phyloP scores from a whole-genome alignment of 2,797 vertebrate genomes.

The Sebastolobus alascanus region DNA sequence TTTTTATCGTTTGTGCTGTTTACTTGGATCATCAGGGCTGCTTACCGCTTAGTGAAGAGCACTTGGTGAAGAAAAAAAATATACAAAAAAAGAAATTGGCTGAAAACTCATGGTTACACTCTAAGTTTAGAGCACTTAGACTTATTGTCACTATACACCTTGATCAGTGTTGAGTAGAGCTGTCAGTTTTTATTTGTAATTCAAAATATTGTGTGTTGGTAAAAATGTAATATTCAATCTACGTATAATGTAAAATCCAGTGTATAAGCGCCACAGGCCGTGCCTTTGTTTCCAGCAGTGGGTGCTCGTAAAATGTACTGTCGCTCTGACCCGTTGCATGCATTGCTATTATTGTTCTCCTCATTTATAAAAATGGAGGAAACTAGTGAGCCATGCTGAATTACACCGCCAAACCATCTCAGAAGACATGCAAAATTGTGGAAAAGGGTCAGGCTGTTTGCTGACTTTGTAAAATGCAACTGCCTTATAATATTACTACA shows the following conservation, averaged over 20 bases:
- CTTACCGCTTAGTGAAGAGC: not conserved
- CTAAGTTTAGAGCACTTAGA: not conserved
- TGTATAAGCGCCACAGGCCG: not conserved
- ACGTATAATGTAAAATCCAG: not conserved
- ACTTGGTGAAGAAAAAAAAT: not conserved
- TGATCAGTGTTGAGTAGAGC: not conserved
- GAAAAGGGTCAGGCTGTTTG: constrained; percentile 4
- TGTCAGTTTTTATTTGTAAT: constrained; percentile 1
- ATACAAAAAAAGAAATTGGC: not conserved
- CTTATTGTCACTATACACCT: not conserved
- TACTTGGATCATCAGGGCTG: constrained; percentile 5
- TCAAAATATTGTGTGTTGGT: not conserved
- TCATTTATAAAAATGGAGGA: not conserved
- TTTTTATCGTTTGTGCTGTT: not conserved
- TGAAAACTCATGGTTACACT: not conserved
- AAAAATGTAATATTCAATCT: not conserved
- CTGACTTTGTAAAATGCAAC: not conserved
- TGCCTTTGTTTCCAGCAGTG: not conserved
- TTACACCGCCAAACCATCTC: not conserved
- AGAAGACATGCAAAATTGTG: not conserved
- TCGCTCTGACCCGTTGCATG: not conserved
- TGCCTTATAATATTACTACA: not conserved
- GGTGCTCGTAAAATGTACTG: not conserved
- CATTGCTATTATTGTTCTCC: constrained; percentile 2
- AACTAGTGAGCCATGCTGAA: not conserved